Evolutionary conservation across 2,888 invertebrate genomes (phyloP).

Genomic region (Hipparchia sbordonii): DNA sequence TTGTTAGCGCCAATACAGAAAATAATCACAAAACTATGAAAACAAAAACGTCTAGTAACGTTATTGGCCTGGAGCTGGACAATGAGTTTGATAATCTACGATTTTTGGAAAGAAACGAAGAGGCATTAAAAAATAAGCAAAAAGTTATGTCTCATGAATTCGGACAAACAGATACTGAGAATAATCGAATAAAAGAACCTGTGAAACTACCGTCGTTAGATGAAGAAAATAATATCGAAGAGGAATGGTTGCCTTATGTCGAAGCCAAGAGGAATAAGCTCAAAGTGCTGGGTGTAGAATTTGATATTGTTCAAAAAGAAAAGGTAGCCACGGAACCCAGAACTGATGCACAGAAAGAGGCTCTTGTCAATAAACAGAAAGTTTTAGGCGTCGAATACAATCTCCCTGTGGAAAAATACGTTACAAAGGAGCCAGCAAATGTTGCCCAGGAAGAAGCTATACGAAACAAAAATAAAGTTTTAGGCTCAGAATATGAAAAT

Average conservation of each 20-base stretch:
- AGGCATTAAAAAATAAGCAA: slow-evolving; percentile 73
- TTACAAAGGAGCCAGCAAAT: slow-evolving; percentile 57
- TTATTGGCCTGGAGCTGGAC: slow-evolving; percentile 63
- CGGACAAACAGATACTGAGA: slow-evolving; percentile 62
- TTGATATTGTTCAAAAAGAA: slow-evolving; percentile 46
- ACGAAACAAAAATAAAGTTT: slow-evolving; percentile 59
- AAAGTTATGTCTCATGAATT: slow-evolving; percentile 80
- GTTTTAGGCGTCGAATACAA: slow-evolving; percentile 85
- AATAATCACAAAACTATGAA: slow-evolving; percentile 45
- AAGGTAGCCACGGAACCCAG: slow-evolving; percentile 49
- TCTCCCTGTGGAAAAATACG: slow-evolving; percentile 45
- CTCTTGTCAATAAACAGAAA: slow-evolving; percentile 83
- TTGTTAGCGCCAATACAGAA: slow-evolving; percentile 49
- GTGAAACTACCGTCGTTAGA: slow-evolving; percentile 52
- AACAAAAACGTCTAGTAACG: slow-evolving; percentile 60
- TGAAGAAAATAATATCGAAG: slow-evolving; percentile 59
- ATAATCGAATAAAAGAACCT: slow-evolving; percentile 54
- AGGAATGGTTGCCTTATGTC: slow-evolving; percentile 51
- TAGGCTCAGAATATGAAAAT: slow-evolving; percentile 55
- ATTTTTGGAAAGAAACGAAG: slow-evolving; percentile 67
- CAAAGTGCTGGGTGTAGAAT: slow-evolving; percentile 65
- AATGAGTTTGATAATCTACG: slow-evolving; percentile 57
- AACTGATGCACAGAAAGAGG: slow-evolving; percentile 82
- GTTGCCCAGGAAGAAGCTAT: slow-evolving; percentile 69
- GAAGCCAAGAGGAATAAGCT: slow-evolving; percentile 68